phyloP scores from a whole-genome alignment of 2,113 vertebrate species.

The Xenopus borealis region DNA sequence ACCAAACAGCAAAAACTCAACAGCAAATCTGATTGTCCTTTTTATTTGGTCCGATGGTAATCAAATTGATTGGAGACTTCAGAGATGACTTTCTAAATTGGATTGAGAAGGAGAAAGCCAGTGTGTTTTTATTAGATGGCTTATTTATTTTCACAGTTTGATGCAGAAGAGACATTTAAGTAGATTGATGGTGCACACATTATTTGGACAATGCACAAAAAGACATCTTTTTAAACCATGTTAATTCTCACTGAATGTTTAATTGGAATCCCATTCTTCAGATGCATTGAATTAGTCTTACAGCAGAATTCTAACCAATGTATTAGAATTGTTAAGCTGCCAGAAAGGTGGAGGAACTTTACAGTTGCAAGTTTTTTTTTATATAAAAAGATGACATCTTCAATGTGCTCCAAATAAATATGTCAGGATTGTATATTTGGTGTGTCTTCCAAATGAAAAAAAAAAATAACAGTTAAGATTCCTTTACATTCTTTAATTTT shows the following conservation, averaged over 20 bases:
- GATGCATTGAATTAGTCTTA: neutral
- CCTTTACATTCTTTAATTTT: no score
- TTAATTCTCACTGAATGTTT: neutral
- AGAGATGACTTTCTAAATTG: conserved; percentile 31
- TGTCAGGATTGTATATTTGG: no score
- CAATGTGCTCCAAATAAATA: no score
- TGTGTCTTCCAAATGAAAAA: no score
- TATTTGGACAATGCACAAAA: conserved; percentile 8
- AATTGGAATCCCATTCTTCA: conserved; percentile 5
- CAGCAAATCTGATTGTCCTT: conserved; percentile 19
- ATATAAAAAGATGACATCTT: no score
- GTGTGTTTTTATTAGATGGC: conserved; percentile 18
- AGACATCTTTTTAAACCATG: neutral
- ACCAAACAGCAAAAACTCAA: conserved; percentile 3
- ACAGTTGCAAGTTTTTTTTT: no score
- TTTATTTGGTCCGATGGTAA: conserved; percentile 24
- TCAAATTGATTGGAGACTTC: conserved; percentile 33
- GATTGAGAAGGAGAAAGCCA: conserved; percentile 18
- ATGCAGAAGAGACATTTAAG: conserved; percentile 23
- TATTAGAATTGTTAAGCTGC: neutral
- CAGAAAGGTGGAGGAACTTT: neutral
- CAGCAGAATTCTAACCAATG: no score
- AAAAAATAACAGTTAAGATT: no score
- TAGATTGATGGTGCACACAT: conserved; percentile 18
- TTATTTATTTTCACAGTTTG: conserved; percentile 38